Evolutionary conservation across 2,888 invertebrate species (phyloP).

Genomic region (Megamerina dolium): DNA sequence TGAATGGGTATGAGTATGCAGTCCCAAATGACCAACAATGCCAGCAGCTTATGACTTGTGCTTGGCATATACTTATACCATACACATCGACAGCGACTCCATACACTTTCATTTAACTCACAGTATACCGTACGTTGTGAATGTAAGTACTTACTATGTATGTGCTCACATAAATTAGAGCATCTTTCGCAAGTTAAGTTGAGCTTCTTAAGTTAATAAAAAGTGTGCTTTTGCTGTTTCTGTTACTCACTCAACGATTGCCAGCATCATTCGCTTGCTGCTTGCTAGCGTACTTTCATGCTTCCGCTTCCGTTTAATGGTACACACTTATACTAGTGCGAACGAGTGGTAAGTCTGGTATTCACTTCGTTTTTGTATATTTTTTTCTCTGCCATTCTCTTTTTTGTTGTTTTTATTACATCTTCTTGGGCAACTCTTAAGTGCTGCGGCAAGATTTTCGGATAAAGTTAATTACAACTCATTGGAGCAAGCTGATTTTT

Average conservation of each 20-base stretch:
- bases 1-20: not conserved
- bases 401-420: not conserved
- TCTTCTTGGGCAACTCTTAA: conserved; percentile 15
- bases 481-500: conserved; percentile 23
- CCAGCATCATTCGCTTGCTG: not conserved
- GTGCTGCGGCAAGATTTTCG: conserved; percentile 37
- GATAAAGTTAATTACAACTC: conserved; percentile 44
- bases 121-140: no score
- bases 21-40: conserved; percentile 4
- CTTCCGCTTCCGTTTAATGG: conserved; percentile 15
- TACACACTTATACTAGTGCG: not conserved
- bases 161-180: conserved; percentile 21
- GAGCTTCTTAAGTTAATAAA: conserved; percentile 25
- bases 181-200: conserved; percentile 19
- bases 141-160: not conserved
- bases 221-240: conserved; percentile 4
- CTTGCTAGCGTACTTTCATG: conserved; percentile 15
- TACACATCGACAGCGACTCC: no score
- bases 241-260: not conserved
- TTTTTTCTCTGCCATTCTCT: not conserved
- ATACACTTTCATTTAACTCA: no score
- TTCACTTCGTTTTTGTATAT: not conserved
- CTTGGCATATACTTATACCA: no score
- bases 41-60: not conserved
- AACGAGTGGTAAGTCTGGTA: no score